These are phyloP conservation scores for Galeruca laticollis DNA, from an alignment of 2,888 invertebrate species.

Conservation along the genomic window DNA sequence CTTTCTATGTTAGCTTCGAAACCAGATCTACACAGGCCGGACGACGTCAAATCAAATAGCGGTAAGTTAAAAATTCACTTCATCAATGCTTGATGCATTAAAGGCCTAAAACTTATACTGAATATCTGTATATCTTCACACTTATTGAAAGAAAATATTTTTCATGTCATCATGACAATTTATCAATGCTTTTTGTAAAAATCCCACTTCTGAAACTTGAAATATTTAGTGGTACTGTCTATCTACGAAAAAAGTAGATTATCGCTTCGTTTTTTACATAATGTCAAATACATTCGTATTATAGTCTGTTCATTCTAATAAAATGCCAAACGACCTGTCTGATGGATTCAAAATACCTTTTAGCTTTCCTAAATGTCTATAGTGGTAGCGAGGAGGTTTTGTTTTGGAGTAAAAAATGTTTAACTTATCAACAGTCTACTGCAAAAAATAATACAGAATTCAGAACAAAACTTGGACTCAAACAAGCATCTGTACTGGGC, in stretches of 20 bases:
- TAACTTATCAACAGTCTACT: background rate
- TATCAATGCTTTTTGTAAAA: no score
- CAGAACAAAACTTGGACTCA: no score
- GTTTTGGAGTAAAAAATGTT: no score
- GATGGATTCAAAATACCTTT: constrained; percentile 40
- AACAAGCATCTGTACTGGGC: no score
- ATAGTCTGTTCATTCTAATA: constrained; percentile 45
- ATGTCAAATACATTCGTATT: constrained; percentile 49
- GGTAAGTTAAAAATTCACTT: constrained; percentile 71
- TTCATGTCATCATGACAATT: no score
- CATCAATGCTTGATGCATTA: no score
- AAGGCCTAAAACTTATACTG: no score
- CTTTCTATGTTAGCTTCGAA: constrained; percentile 83
- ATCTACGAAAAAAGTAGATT: no score
- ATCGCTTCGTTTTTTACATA: constrained; percentile 46
- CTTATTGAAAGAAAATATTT: no score
- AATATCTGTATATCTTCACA: no score
- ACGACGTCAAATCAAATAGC: constrained; percentile 81
- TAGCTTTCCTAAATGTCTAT: background rate
- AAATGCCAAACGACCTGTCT: constrained; percentile 45
- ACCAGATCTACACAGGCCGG: constrained; percentile 81
- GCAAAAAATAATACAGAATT: background rate
- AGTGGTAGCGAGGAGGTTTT: background rate
- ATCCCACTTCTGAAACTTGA: no score
- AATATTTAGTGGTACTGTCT: no score